Evolutionary conservation across 2,888 invertebrate genomes (phyloP).

Genomic region (Calliopum simillimum): DNA sequence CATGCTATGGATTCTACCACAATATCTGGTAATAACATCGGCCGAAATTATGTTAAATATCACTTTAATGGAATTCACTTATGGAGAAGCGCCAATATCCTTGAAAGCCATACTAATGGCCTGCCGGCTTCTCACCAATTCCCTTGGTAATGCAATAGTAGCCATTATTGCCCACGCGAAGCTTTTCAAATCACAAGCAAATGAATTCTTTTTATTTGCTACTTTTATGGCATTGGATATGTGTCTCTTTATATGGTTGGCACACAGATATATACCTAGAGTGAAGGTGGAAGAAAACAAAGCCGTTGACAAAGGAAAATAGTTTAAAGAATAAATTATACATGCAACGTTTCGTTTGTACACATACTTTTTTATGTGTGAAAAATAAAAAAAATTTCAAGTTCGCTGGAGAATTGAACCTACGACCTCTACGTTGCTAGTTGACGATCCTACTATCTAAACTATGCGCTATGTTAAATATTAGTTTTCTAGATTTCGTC

Average conservation of each 20-base stretch:
- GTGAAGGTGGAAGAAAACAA: too few relatives aligned
- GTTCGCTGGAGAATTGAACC: too few relatives aligned
- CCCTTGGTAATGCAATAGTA: slow-evolving; percentile 94
- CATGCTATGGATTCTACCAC: slow-evolving; percentile 76
- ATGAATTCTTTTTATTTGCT: slow-evolving; percentile 91
- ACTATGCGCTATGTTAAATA: too few relatives aligned
- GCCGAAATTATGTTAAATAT: slow-evolving; percentile 75
- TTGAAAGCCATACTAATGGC: slow-evolving; percentile 97
- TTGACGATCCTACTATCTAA: too few relatives aligned
- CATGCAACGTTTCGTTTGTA: too few relatives aligned
- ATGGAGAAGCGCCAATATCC: slow-evolving; percentile 75
- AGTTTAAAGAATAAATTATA: too few relatives aligned
- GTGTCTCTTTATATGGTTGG: slow-evolving; percentile 83
- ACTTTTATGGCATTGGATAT: slow-evolving; percentile 88
- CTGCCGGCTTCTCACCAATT: slow-evolving; percentile 92
- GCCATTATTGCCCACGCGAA: slow-evolving; percentile 86
- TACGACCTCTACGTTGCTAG: too few relatives aligned
- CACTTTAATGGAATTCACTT: slow-evolving; percentile 80
- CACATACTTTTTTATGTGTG: too few relatives aligned
- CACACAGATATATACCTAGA: slow-evolving; percentile 80
- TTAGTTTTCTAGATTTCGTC: too few relatives aligned
- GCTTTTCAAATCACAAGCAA: slow-evolving; percentile 82
- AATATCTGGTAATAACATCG: slow-evolving; percentile 75
- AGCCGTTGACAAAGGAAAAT: too few relatives aligned
- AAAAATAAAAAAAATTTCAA: too few relatives aligned